Conservation (phyloP, 2,888 invertebrate species). For the Clivina fossor region DNA sequence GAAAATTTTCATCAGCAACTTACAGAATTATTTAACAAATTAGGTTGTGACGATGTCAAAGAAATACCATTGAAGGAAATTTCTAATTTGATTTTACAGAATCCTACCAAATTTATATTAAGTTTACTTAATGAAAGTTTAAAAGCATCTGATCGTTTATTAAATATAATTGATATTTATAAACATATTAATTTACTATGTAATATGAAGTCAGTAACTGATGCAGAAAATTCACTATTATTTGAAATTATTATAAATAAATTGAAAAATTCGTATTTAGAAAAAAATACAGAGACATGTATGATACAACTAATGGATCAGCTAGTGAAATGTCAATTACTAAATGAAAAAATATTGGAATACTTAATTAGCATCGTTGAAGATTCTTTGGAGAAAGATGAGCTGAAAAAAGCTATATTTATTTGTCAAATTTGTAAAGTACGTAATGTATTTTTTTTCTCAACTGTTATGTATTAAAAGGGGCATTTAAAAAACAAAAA, state of each 20-base stretch:
- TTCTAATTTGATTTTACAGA: conserved; percentile 20
- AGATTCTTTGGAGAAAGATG: conserved; percentile 3
- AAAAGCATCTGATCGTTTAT: conserved; percentile 21
- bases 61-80: conserved; percentile 23
- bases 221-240: conserved; percentile 15
- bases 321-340: conserved; percentile 3
- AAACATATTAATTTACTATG: conserved; percentile 5
- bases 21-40: conserved; percentile 19
- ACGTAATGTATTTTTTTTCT: neutral
- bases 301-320: conserved; percentile 13
- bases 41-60: conserved; percentile 8
- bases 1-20: conserved; percentile 18
- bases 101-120: conserved; percentile 25
- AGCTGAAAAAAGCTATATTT: conserved; percentile 22
- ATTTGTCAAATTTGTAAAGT: conserved; percentile 19
- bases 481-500: no score
- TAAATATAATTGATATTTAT: conserved; percentile 19
- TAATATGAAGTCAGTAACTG: neutral
- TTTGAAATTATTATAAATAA: conserved; percentile 16
- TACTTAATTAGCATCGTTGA: conserved; percentile 14
- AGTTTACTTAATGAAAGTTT: conserved; percentile 21
- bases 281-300: conserved; percentile 15
- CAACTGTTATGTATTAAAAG: neutral
- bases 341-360: conserved; percentile 15
- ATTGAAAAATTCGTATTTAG: conserved; percentile 14